Evolutionary conservation across 2,888 invertebrate species (phyloP), one percentile per base, ranked within the genome.

Genomic region (Euplagia quadripunctaria): DNA sequence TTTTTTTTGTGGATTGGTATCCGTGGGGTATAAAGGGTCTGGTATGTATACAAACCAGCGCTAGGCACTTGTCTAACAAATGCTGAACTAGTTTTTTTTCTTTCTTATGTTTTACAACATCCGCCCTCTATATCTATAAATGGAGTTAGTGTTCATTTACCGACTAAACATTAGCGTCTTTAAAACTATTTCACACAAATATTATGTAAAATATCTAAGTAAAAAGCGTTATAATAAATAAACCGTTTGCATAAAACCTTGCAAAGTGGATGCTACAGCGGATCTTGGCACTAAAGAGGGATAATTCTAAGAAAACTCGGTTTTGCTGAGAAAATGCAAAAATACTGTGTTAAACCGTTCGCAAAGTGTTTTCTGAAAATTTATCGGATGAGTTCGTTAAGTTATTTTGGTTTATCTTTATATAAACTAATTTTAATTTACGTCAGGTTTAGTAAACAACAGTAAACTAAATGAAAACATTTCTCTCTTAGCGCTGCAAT

Each of bases 281-380:
- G 67, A 72, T 67, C 61, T 67, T 61, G 55, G 31, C 46, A 61
- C 66, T 72, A 68, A 72, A 68, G 67, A 67, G 42, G 61, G 42
- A 72, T 72, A 51, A 72, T 72, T 68, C 67, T 63, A 42, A 42
- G 61, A 72, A 72, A 66, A 58, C 69, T 42, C 58, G 58, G 52
- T 31, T 55, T 55, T 46, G 41, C 67, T 41, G n/a, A 51, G 58
- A 55, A 68, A 67, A 72, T 72, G 42, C 49, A 42, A 61, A 61
- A 58, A 66, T 67, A 67, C 61, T 61, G 31, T 49, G 14, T 49
- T 61, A 67, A 71, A 41, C 20, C 46, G n/a, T 43, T 68, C 14
- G 58, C 20, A 55, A 64, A 64, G 64, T 52, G 51, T 51, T 70
- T 70, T 52, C 58, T 43, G 42, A 68, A 58, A 58, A 43, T 68